Evolutionary conservation across 2,797 vertebrate species (phyloP), one percentile per base, ranked within the genome.

Genomic region (Hippoglossus hippoglossus): DNA sequence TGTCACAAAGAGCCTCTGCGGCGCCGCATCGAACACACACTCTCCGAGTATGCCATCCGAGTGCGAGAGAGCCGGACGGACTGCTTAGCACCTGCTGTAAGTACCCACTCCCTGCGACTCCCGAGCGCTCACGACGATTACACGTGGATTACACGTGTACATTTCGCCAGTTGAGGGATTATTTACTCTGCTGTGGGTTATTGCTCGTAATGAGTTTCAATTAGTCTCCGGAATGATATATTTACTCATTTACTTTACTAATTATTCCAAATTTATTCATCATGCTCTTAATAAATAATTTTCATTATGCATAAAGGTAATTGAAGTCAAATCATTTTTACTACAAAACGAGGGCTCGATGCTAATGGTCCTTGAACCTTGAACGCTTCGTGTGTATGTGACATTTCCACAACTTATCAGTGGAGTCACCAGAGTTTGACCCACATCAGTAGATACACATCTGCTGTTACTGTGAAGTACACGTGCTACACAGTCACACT

Each of bases 41-140:
- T 57, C 79, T 34, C 71, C 59, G 67, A 88, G 85, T 82, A 81
- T 91, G 89, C 80, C 85, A 81, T 67, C 77, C 70, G 54, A 89
- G 80, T 84, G 86, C 36, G 26, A 79, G 77, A 68, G 79, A 75
- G 66, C 88, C 80, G 75, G 62, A 51, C 72, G 68, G 79, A 89
- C 85, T 61, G 77, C 65, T 73, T 87, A 85, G 88, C 81, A 60
- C 78, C 86, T 53, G 50, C 83, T 71, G 89, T 91, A 83, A 93
- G 90, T 92, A 85, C 69, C 8, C 2, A 53, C 55, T 18, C 58
- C 25, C 50, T 52, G 41, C 24, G 26, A 67, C 71, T 54, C 9
- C 11, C 2, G 7, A 50, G 34, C 57, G 73, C 74, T 73, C 62
- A 16, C 19, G 60, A 62, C 44, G 36, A 49, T 66, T n/a, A n/a